These are phyloP conservation scores for Vireo altiloquus DNA, from an alignment of 2,113 vertebrate genomes.

Conservation along the genomic window DNA sequence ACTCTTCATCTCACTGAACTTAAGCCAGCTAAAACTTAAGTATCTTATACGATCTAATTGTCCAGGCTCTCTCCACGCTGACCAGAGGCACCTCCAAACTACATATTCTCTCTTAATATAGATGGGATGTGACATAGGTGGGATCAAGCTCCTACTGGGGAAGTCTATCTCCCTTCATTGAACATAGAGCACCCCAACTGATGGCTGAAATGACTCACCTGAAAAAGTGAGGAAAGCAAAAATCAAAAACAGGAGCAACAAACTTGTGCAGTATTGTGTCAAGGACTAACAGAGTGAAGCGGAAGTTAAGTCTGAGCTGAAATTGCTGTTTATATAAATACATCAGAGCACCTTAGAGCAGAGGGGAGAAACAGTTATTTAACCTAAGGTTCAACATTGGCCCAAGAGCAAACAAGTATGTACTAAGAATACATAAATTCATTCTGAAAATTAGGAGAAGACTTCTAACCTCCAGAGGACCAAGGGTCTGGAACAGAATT, in stretches of 20 bases:
- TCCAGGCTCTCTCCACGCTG: background rate
- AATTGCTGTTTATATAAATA: background rate
- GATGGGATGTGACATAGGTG: background rate
- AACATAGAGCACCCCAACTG: background rate
- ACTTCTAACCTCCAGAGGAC: background rate
- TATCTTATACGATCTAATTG: background rate
- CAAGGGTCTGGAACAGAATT: background rate
- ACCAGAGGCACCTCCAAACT: background rate
- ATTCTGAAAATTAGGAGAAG: background rate
- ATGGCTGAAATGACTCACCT: background rate
- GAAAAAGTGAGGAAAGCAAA: background rate
- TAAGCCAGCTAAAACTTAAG: background rate
- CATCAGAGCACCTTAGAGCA: background rate
- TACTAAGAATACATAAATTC: background rate
- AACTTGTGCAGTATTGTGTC: background rate
- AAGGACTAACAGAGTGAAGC: background rate
- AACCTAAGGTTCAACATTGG: background rate
- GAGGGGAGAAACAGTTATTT: background rate
- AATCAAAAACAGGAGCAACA: background rate
- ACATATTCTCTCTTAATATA: background rate
- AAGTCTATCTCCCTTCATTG: background rate
- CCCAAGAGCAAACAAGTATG: background rate
- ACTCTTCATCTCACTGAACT: background rate
- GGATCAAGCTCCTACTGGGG: background rate
- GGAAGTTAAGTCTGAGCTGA: background rate